A percentile compares a stretch with the other conserved stretches of the same genome.
Conservation (phyloP, 2,113 vertebrate species). For the Hydrochoerus hydrochaeris region DNA sequence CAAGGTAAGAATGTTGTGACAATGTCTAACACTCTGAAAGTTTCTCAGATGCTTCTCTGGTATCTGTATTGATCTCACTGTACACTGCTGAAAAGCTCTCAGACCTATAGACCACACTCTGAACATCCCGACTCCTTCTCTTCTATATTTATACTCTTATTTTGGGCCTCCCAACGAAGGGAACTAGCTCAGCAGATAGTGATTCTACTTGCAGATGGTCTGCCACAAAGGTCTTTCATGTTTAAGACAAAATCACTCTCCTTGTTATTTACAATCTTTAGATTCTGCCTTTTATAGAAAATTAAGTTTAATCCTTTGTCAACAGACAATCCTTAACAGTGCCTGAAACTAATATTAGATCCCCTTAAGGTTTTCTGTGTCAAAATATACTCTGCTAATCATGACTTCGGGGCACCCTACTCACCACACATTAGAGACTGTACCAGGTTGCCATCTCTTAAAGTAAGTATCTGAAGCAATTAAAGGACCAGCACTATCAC, state of each 20-base stretch:
- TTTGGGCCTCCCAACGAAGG: neutral
- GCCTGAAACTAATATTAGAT: neutral
- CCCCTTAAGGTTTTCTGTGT: neutral
- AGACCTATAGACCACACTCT: too few relatives aligned
- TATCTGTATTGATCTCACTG: neutral
- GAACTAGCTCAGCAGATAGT: neutral
- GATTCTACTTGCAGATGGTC: neutral
- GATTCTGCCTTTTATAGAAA: neutral
- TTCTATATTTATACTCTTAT: neutral
- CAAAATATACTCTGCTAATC: neutral
- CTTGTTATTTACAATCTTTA: neutral
- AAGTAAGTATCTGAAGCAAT: neutral
- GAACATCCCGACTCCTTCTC: accelerated
- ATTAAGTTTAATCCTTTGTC: neutral
- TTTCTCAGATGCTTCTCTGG: neutral
- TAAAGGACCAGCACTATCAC: neutral
- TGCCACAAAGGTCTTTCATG: neutral
- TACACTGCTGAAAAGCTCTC: neutral
- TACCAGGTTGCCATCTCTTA: neutral
- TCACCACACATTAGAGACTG: neutral
- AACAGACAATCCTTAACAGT: neutral
- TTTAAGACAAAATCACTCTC: neutral
- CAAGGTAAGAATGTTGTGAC: neutral
- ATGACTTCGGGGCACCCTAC: neutral
- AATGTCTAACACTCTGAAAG: neutral